Percentiles rank a stretch among this genome's conserved stretches.
Conservation (phyloP, 1,140 invertebrate species). For the Diploscapter pachys region DNA sequence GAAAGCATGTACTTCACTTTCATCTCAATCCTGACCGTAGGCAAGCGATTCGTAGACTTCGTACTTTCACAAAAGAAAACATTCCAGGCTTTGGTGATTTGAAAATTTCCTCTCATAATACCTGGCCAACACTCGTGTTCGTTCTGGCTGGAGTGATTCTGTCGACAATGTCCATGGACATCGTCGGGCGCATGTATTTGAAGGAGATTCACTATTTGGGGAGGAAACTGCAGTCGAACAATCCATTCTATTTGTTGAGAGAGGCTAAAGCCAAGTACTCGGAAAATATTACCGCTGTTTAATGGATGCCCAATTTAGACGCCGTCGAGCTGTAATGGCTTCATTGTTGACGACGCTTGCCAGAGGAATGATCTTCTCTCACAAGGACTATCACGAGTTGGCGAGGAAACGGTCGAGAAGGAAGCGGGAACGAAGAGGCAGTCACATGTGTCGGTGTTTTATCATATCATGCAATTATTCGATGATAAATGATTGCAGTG, state of each 20-base stretch:
- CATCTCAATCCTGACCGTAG: conserved; percentile 56
- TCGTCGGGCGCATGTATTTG: conserved; percentile 57
- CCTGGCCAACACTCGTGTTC: conserved; percentile 34
- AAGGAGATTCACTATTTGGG: conserved; percentile 59
- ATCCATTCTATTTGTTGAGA: conserved; percentile 55
- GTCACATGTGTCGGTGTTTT: conserved; percentile 49
- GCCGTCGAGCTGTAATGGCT: conserved; percentile 52
- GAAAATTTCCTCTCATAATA: conserved; percentile 46
- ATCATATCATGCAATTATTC: not conserved
- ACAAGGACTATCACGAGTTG: conserved; percentile 52
- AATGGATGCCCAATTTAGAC: conserved; percentile 24
- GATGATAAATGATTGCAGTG: conserved; percentile 41
- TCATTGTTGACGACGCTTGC: conserved; percentile 54
- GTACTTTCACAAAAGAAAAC: not conserved
- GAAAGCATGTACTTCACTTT: conserved; percentile 57
- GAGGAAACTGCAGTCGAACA: conserved; percentile 54
- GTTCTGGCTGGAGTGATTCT: conserved; percentile 51
- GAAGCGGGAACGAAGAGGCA: conserved; percentile 41
- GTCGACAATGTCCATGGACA: conserved; percentile 59
- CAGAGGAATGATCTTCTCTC: conserved; percentile 57
- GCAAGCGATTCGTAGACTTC: conserved; percentile 32
- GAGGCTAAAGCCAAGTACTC: conserved; percentile 55
- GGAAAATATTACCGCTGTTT: not conserved
- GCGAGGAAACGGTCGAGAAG: conserved; percentile 44
- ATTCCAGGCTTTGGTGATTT: conserved; percentile 54